phyloP scores from a whole-genome alignment of 2,113 vertebrate genomes.

The Microcebus griseorufus region DNA sequence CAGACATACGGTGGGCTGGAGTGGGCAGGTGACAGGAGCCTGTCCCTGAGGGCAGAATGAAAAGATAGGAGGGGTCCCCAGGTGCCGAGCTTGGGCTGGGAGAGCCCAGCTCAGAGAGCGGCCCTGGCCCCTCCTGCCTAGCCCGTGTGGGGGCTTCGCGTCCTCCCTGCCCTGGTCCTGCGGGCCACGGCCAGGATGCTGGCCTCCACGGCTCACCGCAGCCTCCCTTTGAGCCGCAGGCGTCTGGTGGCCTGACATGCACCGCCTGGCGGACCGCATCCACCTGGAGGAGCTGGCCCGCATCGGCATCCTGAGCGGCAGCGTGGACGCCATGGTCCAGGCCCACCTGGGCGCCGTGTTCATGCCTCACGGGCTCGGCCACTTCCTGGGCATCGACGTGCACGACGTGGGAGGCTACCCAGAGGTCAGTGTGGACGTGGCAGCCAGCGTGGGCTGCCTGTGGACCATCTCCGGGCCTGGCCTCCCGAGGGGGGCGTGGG shows the following conservation, averaged over 20 bases:
- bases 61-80: not conserved
- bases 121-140: rapidly evolving
- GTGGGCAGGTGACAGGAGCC: not conserved
- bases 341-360: constrained; percentile 94
- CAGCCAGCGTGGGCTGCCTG: not conserved
- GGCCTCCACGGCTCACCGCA: not conserved
- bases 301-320: constrained; percentile 91
- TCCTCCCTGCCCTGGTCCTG: not conserved
- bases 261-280: constrained; percentile 93
- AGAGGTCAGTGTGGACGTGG: constrained; percentile 87
- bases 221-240: constrained; percentile 79
- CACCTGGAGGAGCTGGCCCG: constrained; percentile 94
- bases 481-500: not conserved
- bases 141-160: not conserved
- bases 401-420: constrained; percentile 98
- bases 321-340: constrained; percentile 94
- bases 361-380: constrained; percentile 98
- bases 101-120: not conserved
- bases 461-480: not conserved
- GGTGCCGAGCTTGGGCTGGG: not conserved
- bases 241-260: constrained; percentile 96
- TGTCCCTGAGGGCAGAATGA: not conserved
- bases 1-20: not conserved
- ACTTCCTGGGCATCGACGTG: constrained; percentile 96
- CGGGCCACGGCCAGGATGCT: not conserved